Conservation (phyloP, 2,797 vertebrate species). For the Garrulus glandarius region DNA sequence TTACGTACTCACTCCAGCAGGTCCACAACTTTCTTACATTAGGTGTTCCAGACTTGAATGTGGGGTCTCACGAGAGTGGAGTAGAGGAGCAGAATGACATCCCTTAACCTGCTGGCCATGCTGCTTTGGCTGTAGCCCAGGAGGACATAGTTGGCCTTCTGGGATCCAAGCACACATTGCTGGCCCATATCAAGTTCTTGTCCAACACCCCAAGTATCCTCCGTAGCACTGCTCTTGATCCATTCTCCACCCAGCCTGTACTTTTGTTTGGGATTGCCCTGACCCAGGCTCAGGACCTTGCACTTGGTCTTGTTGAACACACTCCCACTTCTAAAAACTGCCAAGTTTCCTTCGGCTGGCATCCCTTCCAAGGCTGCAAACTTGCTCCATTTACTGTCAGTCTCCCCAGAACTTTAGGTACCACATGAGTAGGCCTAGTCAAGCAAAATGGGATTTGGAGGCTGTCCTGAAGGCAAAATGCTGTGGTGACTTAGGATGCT, state of each 20-base stretch:
- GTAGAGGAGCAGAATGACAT: not conserved
- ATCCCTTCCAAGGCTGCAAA: not conserved
- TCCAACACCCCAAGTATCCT: not conserved
- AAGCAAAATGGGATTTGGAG: not conserved
- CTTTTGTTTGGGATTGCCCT: not conserved
- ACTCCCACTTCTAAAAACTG: not conserved
- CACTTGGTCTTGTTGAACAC: not conserved
- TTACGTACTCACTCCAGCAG: not conserved
- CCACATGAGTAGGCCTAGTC: not conserved
- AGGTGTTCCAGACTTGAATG: not conserved
- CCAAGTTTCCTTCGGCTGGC: not conserved
- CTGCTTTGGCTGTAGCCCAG: not conserved
- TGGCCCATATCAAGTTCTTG: not conserved
- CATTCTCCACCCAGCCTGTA: not conserved
- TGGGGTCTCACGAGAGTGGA: not conserved
- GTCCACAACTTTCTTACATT: fast-evolving
- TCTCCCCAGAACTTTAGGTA: not conserved
- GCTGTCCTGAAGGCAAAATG: not conserved
- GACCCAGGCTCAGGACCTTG: not conserved
- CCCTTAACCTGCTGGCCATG: not conserved
- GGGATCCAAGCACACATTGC: not conserved
- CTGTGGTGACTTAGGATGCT: not conserved
- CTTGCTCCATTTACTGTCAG: not conserved
- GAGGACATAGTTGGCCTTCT: not conserved
- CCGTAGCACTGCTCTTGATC: not conserved